Evolutionary conservation across 2,888 invertebrate genomes (phyloP).

Genomic region (Drosophila macrothrix): DNA sequence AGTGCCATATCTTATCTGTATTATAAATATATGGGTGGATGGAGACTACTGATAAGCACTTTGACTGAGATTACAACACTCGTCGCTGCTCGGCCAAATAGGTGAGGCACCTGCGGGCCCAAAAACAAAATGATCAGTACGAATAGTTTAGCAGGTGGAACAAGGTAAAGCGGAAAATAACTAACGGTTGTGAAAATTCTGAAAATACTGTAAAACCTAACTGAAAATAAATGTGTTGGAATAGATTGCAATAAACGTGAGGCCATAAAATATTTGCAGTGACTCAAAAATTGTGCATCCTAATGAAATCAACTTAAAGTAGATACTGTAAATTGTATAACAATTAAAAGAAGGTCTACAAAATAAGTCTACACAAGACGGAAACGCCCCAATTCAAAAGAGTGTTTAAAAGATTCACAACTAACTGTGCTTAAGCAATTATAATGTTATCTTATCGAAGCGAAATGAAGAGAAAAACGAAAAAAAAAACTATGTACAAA

Average conservation of each 20-base stretch:
- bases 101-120: constrained; percentile 59
- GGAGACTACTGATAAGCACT: constrained; percentile 46
- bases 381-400: constrained; percentile 21
- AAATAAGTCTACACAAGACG: constrained; percentile 10
- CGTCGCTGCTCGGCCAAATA: constrained; percentile 24
- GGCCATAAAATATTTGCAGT: not conserved
- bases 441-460: constrained; percentile 64
- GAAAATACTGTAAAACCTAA: not conserved
- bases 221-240: constrained; percentile 10
- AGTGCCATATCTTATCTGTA: constrained; percentile 57
- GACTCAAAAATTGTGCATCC: constrained; percentile 1
- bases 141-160: constrained; percentile 76
- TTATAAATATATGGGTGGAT: constrained; percentile 20
- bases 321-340: not conserved
- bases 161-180: constrained; percentile 66
- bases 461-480: constrained; percentile 19
- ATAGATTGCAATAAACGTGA: constrained; percentile 2
- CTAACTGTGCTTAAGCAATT: constrained; percentile 31
- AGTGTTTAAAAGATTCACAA: constrained; percentile 11
- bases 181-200: constrained; percentile 13
- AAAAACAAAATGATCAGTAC: constrained; percentile 62
- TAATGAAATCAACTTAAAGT: not conserved
- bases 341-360: constrained; percentile 13
- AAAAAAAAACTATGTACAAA: constrained; percentile 5
- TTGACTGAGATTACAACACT: constrained; percentile 55